phyloP scores from a whole-genome alignment of 2,888 invertebrate genomes.

The Limenitis camilla region DNA sequence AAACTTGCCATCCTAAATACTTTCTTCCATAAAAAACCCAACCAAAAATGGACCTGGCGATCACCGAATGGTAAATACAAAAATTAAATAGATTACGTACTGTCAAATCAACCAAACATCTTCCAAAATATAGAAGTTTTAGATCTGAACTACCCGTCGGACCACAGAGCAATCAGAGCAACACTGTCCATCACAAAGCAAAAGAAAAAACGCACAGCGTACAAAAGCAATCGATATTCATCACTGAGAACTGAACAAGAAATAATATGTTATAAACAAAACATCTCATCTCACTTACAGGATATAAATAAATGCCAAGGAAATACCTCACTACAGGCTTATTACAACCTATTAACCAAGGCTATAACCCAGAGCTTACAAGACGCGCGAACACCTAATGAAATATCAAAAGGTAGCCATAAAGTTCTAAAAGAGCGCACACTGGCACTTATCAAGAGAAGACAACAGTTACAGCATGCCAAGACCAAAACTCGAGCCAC shows the following conservation, averaged over 20 bases:
- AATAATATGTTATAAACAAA: too few relatives aligned
- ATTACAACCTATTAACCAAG: constrained; percentile 5
- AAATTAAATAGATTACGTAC: too few relatives aligned
- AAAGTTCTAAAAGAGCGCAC: constrained; percentile 11
- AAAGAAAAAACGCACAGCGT: constrained; percentile 12
- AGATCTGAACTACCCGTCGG: constrained; percentile 18
- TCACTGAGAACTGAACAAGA: too few relatives aligned
- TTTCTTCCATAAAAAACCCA: constrained; percentile 5
- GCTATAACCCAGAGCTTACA: constrained; percentile 1
- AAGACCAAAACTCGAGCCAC: constrained; percentile 7
- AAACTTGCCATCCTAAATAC: constrained; percentile 7
- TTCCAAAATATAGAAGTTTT: constrained; percentile 8
- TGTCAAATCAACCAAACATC: constrained; percentile 4
- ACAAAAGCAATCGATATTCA: too few relatives aligned
- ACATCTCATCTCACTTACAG: too few relatives aligned
- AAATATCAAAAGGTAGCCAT: constrained; percentile 2
- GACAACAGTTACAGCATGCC: constrained; percentile 10
- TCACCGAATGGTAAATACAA: neutral
- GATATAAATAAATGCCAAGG: too few relatives aligned
- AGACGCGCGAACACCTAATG: neutral
- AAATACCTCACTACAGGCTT: constrained; percentile 5
- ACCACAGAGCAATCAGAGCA: constrained; percentile 22
- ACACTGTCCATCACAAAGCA: constrained; percentile 12
- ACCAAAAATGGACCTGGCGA: constrained; percentile 3
- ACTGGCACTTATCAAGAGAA: constrained; percentile 8